A percentile compares a stretch with the other conserved stretches of the same genome.
Conservation (phyloP, 2,888 invertebrate species). For the Pachydiplax longipennis region DNA sequence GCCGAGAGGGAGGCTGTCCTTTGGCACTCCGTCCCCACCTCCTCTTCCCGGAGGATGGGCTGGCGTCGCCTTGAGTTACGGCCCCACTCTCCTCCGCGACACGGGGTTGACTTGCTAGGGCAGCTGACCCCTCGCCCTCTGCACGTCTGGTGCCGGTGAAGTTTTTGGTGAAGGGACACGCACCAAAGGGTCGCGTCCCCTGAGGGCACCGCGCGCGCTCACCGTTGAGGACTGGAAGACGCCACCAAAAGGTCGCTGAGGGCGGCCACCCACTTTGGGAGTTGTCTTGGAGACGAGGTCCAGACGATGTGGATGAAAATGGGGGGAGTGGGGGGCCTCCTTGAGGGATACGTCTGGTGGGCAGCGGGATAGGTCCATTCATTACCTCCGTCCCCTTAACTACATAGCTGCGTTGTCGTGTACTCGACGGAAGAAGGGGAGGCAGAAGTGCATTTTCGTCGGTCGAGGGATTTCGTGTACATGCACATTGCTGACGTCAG, state of each 20-base stretch:
- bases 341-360: conserved; percentile 3
- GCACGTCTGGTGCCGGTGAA: background rate
- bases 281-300: conserved; percentile 33
- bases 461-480: background rate
- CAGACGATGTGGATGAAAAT: background rate
- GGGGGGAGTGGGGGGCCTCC: background rate
- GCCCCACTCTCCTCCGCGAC: conserved; percentile 27
- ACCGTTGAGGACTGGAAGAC: background rate
- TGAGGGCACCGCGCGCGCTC: background rate
- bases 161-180: background rate
- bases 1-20: conserved; percentile 29
- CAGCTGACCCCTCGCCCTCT: conserved; percentile 22
- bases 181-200: background rate
- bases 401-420: background rate
- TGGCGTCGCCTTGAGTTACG: conserved; percentile 29
- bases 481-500: background rate
- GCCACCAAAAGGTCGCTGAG: background rate
- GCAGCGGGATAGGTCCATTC: background rate
- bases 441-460: background rate
- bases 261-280: background rate
- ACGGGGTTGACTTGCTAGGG: conserved; percentile 37
- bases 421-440: background rate
- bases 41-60: background rate
- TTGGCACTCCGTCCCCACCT: background rate
- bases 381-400: conserved; percentile 1